Evolutionary conservation across 2,797 vertebrate genomes (phyloP).

Genomic region (Crossoptilon crossoptilon): DNA sequence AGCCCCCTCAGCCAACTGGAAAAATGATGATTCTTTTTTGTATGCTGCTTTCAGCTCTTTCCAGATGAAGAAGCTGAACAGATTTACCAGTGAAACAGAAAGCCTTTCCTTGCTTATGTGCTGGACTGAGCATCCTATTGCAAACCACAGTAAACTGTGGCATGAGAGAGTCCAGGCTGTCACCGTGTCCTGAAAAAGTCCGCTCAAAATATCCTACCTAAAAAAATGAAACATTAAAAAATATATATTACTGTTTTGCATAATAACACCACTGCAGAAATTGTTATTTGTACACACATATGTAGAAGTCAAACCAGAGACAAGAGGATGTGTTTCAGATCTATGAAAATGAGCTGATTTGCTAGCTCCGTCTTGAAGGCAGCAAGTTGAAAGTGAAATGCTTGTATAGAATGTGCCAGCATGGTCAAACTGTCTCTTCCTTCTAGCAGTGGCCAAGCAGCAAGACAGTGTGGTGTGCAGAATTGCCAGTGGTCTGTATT

Average conservation of each 20-base stretch:
- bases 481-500: not conserved
- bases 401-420: not conserved
- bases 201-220: not conserved
- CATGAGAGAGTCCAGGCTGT: not conserved
- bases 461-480: not conserved
- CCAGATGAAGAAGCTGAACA: not conserved
- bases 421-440: not conserved
- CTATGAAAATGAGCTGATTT: not conserved
- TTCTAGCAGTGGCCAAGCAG: slow-evolving; percentile 11
- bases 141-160: not conserved
- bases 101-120: not conserved
- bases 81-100: not conserved
- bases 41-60: not conserved
- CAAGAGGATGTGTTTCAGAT: not conserved
- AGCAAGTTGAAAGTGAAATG: not conserved
- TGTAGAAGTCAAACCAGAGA: not conserved
- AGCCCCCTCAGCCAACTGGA: not conserved
- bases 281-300: not conserved
- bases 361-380: not conserved
- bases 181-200: not conserved
- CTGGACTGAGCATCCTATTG: not conserved
- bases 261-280: not conserved
- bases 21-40: not conserved
- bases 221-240: not conserved
- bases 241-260: not conserved